Conservation (phyloP, 2,113 vertebrate genomes). For the Smithornis capensis region DNA sequence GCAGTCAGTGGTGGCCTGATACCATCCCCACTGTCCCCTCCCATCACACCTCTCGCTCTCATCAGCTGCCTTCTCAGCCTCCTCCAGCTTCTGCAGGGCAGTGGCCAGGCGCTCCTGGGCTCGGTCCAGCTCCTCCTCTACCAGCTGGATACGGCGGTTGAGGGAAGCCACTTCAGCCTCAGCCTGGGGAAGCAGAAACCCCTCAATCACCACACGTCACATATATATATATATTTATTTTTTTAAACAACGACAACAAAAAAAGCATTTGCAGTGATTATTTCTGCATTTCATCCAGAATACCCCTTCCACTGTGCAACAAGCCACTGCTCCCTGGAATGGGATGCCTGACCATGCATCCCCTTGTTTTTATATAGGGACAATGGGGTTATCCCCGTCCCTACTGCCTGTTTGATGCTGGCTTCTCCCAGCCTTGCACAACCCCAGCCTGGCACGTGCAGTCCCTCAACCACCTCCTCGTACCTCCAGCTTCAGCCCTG, state of each 20-base stretch:
- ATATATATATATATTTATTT: neutral
- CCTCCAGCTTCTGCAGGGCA: constrained; percentile 94
- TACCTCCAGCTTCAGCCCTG: neutral
- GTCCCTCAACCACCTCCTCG: neutral
- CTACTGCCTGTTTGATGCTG: neutral
- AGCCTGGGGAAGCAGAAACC: constrained; percentile 73
- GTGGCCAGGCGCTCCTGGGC: constrained; percentile 96
- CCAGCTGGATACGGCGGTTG: constrained; percentile 96
- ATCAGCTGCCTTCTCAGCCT: constrained; percentile 95
- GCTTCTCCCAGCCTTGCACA: neutral
- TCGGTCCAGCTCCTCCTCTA: constrained; percentile 95
- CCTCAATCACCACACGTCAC: neutral
- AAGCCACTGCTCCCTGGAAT: neutral
- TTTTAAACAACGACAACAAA: too few species aligned
- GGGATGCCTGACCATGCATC: neutral
- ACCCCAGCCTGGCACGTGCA: neutral
- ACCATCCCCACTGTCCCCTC: neutral
- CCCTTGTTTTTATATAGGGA: rapidly evolving
- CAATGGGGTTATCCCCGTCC: neutral
- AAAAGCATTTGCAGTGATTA: neutral
- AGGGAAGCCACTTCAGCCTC: constrained; percentile 96
- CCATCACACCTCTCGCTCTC: constrained; percentile 90
- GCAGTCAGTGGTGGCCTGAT: rapidly evolving
- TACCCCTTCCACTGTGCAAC: neutral
- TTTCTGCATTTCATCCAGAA: neutral